Evolutionary conservation across 2,888 invertebrate species (phyloP).

Genomic region (Pterostichus niger): DNA sequence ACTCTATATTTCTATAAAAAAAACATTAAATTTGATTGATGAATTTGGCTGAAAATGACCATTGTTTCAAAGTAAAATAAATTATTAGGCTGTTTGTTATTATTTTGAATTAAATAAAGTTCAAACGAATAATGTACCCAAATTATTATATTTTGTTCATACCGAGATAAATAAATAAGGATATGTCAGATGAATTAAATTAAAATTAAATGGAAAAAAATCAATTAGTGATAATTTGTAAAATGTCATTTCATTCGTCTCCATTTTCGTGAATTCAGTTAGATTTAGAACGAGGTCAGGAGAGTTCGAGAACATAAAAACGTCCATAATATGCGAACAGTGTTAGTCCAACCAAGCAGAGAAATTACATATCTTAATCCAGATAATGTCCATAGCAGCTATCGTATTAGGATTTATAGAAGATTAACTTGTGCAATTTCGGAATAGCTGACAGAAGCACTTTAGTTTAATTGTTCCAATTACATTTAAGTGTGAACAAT

Average conservation of each 20-base stretch:
- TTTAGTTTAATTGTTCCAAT: conserved; percentile 54
- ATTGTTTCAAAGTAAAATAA: too few relatives aligned
- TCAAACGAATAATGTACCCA: too few relatives aligned
- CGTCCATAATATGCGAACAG: conserved; percentile 28
- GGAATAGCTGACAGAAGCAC: conserved; percentile 55
- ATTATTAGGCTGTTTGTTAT: too few relatives aligned
- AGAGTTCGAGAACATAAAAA: conserved; percentile 14
- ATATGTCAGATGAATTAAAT: too few relatives aligned
- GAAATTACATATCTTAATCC: conserved; percentile 58
- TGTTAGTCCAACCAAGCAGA: conserved; percentile 44
- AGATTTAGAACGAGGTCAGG: background rate
- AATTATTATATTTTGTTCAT: too few relatives aligned
- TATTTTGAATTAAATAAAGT: too few relatives aligned
- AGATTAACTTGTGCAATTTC: conserved; percentile 58
- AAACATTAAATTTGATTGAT: too few relatives aligned
- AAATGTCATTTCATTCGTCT: background rate
- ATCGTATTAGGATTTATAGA: conserved; percentile 56
- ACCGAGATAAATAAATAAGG: too few relatives aligned
- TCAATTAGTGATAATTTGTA: too few relatives aligned
- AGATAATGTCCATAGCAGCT: conserved; percentile 49
- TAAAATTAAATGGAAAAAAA: too few relatives aligned
- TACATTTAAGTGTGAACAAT: conserved; percentile 58
- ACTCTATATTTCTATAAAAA: too few relatives aligned
- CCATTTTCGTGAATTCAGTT: background rate
- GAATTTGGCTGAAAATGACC: too few relatives aligned